A percentile compares a stretch with the other conserved stretches of the same genome.
Conservation (phyloP, 1,140 invertebrate genomes). For the Drosophila ercepeae region DNA sequence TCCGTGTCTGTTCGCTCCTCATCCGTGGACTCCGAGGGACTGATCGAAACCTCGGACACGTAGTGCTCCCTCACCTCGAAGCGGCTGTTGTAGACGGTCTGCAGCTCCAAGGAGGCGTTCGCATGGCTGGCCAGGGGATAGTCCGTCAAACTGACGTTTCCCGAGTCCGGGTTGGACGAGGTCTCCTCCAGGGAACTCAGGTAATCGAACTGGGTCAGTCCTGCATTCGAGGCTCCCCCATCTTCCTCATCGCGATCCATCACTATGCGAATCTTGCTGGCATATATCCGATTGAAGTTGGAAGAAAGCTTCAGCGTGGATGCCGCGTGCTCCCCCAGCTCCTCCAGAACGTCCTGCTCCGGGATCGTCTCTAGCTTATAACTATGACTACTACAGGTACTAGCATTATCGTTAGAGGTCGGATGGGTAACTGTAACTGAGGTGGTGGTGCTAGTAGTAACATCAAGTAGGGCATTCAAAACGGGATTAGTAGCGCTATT, state of each 20-base stretch:
- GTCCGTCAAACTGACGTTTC: constrained; percentile 78
- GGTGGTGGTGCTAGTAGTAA: constrained; percentile 50
- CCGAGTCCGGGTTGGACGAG: constrained; percentile 80
- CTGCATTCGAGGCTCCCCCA: background rate
- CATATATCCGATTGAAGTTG: constrained; percentile 78
- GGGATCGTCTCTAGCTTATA: constrained; percentile 79
- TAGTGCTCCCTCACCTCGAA: constrained; percentile 72
- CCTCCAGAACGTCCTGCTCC: constrained; percentile 56
- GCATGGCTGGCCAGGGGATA: constrained; percentile 55
- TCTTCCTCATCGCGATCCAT: constrained; percentile 42
- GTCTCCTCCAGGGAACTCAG: constrained; percentile 75
- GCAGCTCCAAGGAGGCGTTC: constrained; percentile 66
- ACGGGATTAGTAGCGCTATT: constrained; percentile 67
- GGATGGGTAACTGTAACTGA: constrained; percentile 24
- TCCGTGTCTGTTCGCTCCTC: constrained; percentile 30
- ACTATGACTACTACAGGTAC: constrained; percentile 73
- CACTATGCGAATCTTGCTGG: constrained; percentile 70
- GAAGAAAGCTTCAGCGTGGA: constrained; percentile 61
- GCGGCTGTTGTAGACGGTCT: constrained; percentile 62
- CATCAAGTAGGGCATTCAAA: constrained; percentile 63
- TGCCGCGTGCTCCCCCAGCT: constrained; percentile 25
- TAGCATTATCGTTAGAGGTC: constrained; percentile 61
- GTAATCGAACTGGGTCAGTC: constrained; percentile 63
- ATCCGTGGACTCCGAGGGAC: constrained; percentile 38
- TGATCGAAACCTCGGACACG: constrained; percentile 64